Percentiles rank a stretch among this genome's conserved stretches.
Conservation (phyloP, 1,140 invertebrate genomes). For the Metopolophium dirhodum region DNA sequence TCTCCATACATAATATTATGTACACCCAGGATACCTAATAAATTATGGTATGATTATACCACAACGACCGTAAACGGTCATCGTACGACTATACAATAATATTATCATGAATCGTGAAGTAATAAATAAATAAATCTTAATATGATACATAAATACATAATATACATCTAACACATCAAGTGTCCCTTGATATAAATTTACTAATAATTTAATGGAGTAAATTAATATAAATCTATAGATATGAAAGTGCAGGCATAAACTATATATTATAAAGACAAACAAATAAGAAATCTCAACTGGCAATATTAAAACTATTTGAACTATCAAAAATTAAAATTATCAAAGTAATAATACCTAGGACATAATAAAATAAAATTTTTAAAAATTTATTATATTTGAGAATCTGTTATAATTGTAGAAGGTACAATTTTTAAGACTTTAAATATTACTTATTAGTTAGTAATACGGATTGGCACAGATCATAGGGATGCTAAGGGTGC, state of each 20-base stretch:
- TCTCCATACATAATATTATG: not conserved
- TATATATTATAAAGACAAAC: too few relatives aligned
- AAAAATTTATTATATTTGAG: not conserved
- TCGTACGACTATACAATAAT: not conserved
- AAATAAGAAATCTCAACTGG: too few relatives aligned
- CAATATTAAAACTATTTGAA: not conserved
- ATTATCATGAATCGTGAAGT: not conserved
- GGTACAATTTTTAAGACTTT: not conserved
- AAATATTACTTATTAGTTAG: not conserved
- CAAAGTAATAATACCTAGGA: too few relatives aligned
- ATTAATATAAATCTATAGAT: too few relatives aligned
- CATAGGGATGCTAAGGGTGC: too few relatives aligned
- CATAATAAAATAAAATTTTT: too few relatives aligned
- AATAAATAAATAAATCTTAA: not conserved
- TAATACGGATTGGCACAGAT: not conserved
- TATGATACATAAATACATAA: too few relatives aligned
- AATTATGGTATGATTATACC: not conserved
- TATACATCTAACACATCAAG: not conserved
- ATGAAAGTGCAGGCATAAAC: too few relatives aligned
- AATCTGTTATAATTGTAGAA: not conserved
- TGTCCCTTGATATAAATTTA: not conserved
- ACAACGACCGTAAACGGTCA: not conserved
- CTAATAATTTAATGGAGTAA: not conserved
- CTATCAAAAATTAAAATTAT: not conserved
- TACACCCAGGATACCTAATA: not conserved